These are phyloP conservation scores for Caenorhabditis brenneri DNA, from an alignment of 1,140 invertebrate species.

Conservation along the genomic window DNA sequence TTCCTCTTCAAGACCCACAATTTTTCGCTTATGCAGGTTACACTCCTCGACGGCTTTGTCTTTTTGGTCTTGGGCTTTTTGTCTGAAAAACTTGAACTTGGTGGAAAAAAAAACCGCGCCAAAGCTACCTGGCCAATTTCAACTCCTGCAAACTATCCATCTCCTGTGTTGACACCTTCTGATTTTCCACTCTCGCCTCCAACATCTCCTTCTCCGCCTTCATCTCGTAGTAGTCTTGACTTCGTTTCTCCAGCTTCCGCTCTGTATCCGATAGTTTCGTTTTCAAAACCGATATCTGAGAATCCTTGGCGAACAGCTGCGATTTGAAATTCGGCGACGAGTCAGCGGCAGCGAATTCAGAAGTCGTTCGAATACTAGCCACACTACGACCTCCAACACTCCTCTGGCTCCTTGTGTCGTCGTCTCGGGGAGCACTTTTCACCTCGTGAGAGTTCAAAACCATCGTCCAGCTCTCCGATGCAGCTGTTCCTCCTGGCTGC, in stretches of 20 bases:
- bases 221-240: constrained; percentile 48
- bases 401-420: not conserved
- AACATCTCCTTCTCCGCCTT: constrained; percentile 51
- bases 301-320: constrained; percentile 48
- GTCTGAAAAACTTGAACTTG: constrained; percentile 8
- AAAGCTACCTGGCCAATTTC: constrained; percentile 45
- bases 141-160: constrained; percentile 43
- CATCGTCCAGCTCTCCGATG: constrained; percentile 8
- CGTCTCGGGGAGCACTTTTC: not conserved
- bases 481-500: not conserved
- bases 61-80: constrained; percentile 48
- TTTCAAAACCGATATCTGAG: constrained; percentile 47
- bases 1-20: constrained; percentile 41
- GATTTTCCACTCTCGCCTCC: constrained; percentile 33
- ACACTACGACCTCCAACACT: constrained; percentile 26
- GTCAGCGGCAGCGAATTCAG: not conserved
- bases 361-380: not conserved
- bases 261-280: constrained; percentile 35
- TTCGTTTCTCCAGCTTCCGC: constrained; percentile 43
- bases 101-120: not conserved
- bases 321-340: constrained; percentile 43
- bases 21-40: constrained; percentile 38
- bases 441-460: constrained; percentile 6
- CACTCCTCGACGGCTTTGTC: constrained; percentile 44
- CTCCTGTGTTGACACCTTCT: constrained; percentile 25